Conservation (phyloP, 2,113 vertebrate genomes). For the Rhinolophus ferrumequinum region DNA sequence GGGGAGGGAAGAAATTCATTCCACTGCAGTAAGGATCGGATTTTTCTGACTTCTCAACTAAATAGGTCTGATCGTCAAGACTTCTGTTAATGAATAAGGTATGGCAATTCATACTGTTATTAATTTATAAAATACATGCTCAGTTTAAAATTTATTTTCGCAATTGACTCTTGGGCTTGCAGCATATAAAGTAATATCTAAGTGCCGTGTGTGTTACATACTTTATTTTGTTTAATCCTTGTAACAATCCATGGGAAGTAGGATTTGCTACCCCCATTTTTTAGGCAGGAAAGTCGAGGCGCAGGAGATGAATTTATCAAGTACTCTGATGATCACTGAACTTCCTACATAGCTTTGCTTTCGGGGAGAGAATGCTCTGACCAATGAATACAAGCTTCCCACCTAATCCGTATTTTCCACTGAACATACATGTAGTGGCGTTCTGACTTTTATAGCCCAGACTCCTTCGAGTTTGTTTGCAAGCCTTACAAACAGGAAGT, state of each 20-base stretch:
- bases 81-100: neutral
- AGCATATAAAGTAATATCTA: neutral
- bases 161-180: neutral
- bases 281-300: neutral
- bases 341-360: neutral
- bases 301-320: neutral
- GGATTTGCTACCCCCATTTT: neutral
- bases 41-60: constrained; percentile 20
- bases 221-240: neutral
- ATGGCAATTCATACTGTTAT: neutral
- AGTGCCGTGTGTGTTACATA: neutral
- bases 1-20: too few relatives aligned
- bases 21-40: neutral
- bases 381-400: neutral
- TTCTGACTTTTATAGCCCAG: neutral
- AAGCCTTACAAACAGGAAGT: neutral
- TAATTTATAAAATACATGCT: neutral
- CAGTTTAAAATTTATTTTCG: neutral
- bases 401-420: neutral
- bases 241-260: neutral
- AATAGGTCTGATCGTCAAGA: neutral
- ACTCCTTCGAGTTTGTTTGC: neutral
- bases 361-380: neutral
- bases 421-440: neutral
- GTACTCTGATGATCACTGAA: neutral